Percentiles rank a stretch among this genome's conserved stretches.
phyloP scores from a whole-genome alignment of 2,113 vertebrate genomes.

The Tragulus kanchil region DNA sequence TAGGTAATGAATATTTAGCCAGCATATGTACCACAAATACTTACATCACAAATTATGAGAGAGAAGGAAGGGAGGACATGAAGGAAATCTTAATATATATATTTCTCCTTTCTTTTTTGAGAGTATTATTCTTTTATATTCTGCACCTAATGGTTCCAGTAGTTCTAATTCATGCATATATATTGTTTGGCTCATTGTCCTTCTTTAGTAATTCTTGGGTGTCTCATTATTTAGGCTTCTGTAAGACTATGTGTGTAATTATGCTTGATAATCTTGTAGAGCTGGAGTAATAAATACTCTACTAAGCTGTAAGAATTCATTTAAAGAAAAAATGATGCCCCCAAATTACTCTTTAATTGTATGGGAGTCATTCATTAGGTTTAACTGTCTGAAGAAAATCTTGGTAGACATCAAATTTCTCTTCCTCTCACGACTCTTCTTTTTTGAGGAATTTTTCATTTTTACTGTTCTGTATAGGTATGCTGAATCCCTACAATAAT shows the following conservation, averaged over 20 bases:
- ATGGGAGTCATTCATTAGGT: not conserved
- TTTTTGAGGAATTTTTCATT: not conserved
- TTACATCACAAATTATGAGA: not conserved
- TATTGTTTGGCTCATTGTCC: not conserved
- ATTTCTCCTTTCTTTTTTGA: not conserved
- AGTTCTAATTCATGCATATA: not conserved
- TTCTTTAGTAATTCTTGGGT: not conserved
- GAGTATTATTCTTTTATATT: not conserved
- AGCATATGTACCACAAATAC: not conserved
- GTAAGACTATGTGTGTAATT: not conserved
- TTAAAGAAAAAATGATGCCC: not conserved
- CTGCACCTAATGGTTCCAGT: not conserved
- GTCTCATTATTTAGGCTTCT: constrained; percentile 11
- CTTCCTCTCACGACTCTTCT: not conserved
- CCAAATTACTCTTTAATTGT: not conserved
- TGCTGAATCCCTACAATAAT: not conserved
- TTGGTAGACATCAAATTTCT: not conserved
- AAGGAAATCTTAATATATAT: not conserved
- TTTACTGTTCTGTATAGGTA: not conserved
- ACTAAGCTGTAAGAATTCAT: not conserved
- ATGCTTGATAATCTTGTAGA: not conserved
- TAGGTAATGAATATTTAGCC: not conserved
- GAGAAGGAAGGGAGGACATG: not conserved
- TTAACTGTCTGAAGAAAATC: not conserved
- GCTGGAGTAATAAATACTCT: not conserved